Conservation (phyloP, 2,797 vertebrate genomes). For the Falco biarmicus region DNA sequence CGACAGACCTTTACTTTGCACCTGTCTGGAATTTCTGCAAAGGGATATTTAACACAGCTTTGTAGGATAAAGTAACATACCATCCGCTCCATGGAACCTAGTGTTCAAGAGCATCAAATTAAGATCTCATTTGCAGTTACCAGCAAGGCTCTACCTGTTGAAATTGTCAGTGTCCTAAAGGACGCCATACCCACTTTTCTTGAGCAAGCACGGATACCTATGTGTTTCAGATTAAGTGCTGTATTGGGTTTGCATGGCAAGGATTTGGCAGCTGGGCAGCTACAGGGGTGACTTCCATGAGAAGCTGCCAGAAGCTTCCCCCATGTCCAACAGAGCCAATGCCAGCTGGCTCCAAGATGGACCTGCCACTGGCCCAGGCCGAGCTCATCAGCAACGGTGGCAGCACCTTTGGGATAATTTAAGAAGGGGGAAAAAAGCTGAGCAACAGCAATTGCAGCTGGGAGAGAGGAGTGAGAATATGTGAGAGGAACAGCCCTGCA, state of each 20-base stretch:
- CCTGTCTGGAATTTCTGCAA: not conserved
- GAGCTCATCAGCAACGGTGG: rapidly evolving
- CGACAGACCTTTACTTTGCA: not conserved
- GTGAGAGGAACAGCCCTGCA: not conserved
- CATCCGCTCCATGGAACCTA: not conserved
- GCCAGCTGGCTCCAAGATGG: not conserved
- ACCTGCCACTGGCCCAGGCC: not conserved
- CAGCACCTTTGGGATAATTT: not conserved
- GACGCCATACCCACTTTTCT: not conserved
- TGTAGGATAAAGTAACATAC: not conserved
- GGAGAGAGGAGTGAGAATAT: not conserved
- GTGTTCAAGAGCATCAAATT: not conserved
- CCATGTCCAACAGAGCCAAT: not conserved
- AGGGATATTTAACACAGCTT: not conserved
- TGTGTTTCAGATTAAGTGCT: not conserved
- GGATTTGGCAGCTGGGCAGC: not conserved
- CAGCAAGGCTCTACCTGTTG: not conserved
- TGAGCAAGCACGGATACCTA: not conserved
- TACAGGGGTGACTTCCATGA: not conserved
- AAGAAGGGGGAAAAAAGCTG: rapidly evolving
- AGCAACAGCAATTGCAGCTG: not conserved
- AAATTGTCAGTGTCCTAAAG: not conserved
- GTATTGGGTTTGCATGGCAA: not conserved
- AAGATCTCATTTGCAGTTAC: not conserved
- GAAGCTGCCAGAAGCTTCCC: not conserved